These are phyloP conservation scores for Palloptera scutellata DNA, from an alignment of 2,888 invertebrate species.

Conservation along the genomic window DNA sequence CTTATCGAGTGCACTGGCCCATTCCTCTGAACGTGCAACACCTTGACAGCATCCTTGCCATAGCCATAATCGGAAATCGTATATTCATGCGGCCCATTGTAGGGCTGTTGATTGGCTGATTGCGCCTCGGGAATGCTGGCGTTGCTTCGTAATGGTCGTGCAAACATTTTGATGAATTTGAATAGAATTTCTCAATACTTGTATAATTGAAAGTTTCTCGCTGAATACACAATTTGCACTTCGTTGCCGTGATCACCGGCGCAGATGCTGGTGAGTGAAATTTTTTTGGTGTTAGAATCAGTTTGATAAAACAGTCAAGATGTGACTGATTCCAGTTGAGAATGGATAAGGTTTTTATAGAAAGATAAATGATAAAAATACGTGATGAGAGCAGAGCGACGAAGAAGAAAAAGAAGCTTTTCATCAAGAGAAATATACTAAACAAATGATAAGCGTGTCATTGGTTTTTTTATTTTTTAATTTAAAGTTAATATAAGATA, in stretches of 20 bases:
- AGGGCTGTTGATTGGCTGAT: slow-evolving; percentile 6
- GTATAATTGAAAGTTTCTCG: too few relatives aligned
- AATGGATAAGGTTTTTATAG: too few relatives aligned
- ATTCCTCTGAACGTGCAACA: slow-evolving; percentile 75
- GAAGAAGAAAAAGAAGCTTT: background rate
- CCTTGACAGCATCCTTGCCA: slow-evolving; percentile 78
- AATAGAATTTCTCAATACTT: too few relatives aligned
- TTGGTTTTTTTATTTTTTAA: too few relatives aligned
- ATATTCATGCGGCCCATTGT: slow-evolving; percentile 43
- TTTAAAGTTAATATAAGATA: too few relatives aligned
- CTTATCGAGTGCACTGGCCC: slow-evolving; percentile 74
- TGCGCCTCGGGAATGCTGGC: background rate
- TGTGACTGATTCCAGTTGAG: slow-evolving; percentile 12
- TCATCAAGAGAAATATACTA: too few relatives aligned
- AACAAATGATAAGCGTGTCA: too few relatives aligned
- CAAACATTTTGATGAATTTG: slow-evolving; percentile 45
- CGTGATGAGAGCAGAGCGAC: slow-evolving; percentile 4
- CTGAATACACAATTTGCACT: background rate
- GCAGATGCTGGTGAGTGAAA: background rate
- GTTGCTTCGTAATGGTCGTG: slow-evolving; percentile 45
- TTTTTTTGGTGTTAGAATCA: slow-evolving; percentile 19
- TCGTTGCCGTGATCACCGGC: background rate
- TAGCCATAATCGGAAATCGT: slow-evolving; percentile 59
- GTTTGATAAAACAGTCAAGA: slow-evolving; percentile 20
- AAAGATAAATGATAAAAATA: background rate